Base-by-base conservation (phyloP, 2,797 vertebrate genomes). In the Labroides dimidiatus region DNA sequence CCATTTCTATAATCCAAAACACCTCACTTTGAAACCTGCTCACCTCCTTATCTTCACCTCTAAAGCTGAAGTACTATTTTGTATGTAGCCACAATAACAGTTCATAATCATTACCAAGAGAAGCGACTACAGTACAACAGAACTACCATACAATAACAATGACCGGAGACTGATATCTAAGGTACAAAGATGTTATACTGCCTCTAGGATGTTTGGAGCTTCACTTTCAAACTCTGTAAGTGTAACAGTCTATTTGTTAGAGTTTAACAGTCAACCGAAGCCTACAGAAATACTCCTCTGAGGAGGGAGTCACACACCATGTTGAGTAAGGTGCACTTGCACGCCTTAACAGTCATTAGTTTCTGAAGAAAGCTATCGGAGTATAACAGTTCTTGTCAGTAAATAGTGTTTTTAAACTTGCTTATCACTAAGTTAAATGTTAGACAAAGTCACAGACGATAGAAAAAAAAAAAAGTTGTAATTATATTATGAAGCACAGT, bases 291-390 rank as follows among this genome's bases (percentile, higher is more conserved):
- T 72, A 71, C 73, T 89, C 74, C n/a, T 58, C 73, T 44, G 76
- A 85, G 54, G 84, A 82, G 71, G 66, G 69, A 69, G 58, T 84
- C 78, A 74, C 62, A 80, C 71, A 72, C 64, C 69, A 2, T 36
- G 41, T 84, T 10, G 72, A 78, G 59, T 69, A 82, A 91, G 88
- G 87, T 89, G 91, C 78, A 76, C 57, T n/a, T 65, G 55, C 64
- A 87, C 62, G 77, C 87, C 80, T 57, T 93, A 94, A 95, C 94
- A 94, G 94, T 94, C 93, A 64, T 84, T 72, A 70, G 86, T 87
- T 66, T 77, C 82, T 51, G 80, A 76, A 75, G 76, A 93, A 92
- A 92, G 86, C 87, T 86, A 82, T 89, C 65, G 78, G 80, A 85
- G 74, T 62, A 65, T 91, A 93, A 93, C 93, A 93, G 91, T 93